These are phyloP conservation scores for Scolanthus callimorphus DNA, from an alignment of 92 coral and sea anemone genomes.

Conservation along the genomic window DNA sequence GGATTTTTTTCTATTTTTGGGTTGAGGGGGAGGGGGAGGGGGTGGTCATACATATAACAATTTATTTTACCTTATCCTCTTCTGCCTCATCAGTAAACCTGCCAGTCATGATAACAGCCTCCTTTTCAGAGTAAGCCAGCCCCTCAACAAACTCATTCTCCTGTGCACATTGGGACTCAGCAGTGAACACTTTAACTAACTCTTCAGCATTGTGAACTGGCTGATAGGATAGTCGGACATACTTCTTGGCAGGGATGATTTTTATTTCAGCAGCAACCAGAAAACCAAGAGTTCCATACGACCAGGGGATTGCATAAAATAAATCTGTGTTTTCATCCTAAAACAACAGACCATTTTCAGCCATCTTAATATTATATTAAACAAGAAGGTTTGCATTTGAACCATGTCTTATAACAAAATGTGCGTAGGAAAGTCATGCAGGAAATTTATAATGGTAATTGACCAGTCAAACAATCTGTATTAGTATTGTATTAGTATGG, in stretches of 20 bases:
- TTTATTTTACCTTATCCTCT: slow-evolving; percentile 35
- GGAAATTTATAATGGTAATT: too few species aligned
- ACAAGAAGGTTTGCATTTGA: too few species aligned
- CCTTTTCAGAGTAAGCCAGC: slow-evolving; percentile 44
- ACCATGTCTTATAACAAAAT: too few species aligned
- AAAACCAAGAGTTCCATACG: slow-evolving; percentile 62
- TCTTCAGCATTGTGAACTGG: slow-evolving; percentile 39
- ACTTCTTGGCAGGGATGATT: slow-evolving; percentile 43
- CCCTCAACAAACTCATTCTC: slow-evolving; percentile 60
- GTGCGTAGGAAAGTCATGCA: too few species aligned
- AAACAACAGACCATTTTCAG: slow-evolving; percentile 3
- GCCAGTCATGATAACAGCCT: slow-evolving; percentile 56
- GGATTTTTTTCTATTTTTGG: too few species aligned
- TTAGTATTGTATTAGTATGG: too few species aligned
- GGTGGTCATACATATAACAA: too few species aligned
- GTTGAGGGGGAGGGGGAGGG: too few species aligned
- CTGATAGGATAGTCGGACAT: slow-evolving; percentile 33
- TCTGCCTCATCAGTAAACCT: slow-evolving; percentile 31
- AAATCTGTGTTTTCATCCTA: slow-evolving; percentile 52
- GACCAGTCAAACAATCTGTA: too few species aligned
- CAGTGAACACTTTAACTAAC: slow-evolving; percentile 16
- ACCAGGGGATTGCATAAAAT: slow-evolving; percentile 55
- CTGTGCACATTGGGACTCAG: slow-evolving; percentile 15
- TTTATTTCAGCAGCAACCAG: slow-evolving; percentile 57
- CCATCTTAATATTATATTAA: too few species aligned